Conservation (phyloP, 2,113 vertebrate species). For the Leucosticte australis region DNA sequence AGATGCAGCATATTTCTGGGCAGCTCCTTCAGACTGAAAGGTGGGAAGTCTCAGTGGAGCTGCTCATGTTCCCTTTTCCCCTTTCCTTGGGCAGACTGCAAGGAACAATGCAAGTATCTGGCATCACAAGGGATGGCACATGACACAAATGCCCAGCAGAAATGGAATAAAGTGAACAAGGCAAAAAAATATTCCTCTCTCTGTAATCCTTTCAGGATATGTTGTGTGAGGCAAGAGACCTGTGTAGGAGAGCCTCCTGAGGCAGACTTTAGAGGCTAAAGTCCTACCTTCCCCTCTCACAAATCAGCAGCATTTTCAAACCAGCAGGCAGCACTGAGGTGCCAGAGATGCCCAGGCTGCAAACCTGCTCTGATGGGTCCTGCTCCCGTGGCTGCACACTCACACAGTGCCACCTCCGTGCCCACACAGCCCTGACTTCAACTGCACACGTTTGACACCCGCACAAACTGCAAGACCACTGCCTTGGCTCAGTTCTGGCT, state of each 20-base stretch:
- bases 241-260: background rate
- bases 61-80: background rate
- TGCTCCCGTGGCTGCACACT: rapidly evolving
- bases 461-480: rapidly evolving
- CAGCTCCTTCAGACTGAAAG: background rate
- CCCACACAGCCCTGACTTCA: background rate
- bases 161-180: background rate
- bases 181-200: background rate
- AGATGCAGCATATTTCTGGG: background rate
- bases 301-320: background rate
- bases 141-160: background rate
- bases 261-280: background rate
- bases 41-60: background rate
- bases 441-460: background rate
- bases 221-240: background rate
- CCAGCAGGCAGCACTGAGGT: rapidly evolving
- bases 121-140: background rate
- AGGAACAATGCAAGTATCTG: background rate
- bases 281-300: background rate
- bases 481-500: background rate
- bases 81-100: background rate
- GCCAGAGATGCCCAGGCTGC: background rate
- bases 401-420: background rate
- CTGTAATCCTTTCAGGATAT: background rate
- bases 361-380: rapidly evolving